A percentile compares a stretch with the other conserved stretches of the same genome.
phyloP scores from a whole-genome alignment of 2,888 invertebrate genomes.

The Chesias legatella region DNA sequence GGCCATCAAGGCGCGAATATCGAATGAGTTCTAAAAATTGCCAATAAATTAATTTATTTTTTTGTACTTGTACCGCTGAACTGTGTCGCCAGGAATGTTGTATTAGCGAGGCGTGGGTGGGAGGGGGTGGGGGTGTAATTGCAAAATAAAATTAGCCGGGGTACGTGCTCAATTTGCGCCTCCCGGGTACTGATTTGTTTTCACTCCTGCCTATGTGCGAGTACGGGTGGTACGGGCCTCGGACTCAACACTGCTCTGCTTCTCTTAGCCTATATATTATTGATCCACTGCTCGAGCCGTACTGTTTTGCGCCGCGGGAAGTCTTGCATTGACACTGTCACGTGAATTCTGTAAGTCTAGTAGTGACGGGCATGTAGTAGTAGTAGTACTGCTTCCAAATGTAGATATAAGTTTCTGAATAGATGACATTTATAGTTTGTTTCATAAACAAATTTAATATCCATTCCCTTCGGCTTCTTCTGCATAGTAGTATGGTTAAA shows the following conservation, averaged over 20 bases:
- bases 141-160: slow-evolving; percentile 81
- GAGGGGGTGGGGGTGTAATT: slow-evolving; percentile 68
- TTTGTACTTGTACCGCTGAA: slow-evolving; percentile 43
- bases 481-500: too few relatives aligned
- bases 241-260: slow-evolving; percentile 49
- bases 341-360: not conserved
- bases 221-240: too few relatives aligned
- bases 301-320: slow-evolving; percentile 47
- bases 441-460: too few relatives aligned
- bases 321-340: slow-evolving; percentile 13
- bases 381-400: too few relatives aligned
- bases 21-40: slow-evolving; percentile 19
- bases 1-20: slow-evolving; percentile 16
- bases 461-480: too few relatives aligned
- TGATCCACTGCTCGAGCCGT: slow-evolving; percentile 64
- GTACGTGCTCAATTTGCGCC: slow-evolving; percentile 81
- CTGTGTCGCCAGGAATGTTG: slow-evolving; percentile 75
- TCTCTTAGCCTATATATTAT: slow-evolving; percentile 78
- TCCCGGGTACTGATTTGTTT: slow-evolving; percentile 79
- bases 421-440: too few relatives aligned
- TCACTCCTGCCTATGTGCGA: slow-evolving; percentile 61
- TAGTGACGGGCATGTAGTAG: too few relatives aligned
- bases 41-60: slow-evolving; percentile 32
- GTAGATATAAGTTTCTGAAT: too few relatives aligned
- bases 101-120: slow-evolving; percentile 55